phyloP scores from a whole-genome alignment of 2,888 invertebrate genomes.

The Lasioglossum calceatum region DNA sequence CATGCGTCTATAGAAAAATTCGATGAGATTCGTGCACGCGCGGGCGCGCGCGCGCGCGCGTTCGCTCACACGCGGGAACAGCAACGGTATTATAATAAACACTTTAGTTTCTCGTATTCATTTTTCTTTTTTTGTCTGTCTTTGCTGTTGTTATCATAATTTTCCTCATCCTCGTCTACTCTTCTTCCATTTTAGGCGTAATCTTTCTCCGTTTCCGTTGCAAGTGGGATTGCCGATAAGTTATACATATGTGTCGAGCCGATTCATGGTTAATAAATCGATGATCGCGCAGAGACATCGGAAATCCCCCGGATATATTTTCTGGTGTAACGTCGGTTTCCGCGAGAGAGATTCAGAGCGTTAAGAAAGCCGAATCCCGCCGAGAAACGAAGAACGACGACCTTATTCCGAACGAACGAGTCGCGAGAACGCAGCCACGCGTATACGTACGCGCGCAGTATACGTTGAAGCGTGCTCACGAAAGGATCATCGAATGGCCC shows the following conservation, averaged over 20 bases:
- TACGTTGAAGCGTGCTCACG: slow-evolving; percentile 58
- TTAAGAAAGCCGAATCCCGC: slow-evolving; percentile 47
- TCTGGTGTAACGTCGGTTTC: not conserved
- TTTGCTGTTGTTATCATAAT: not conserved
- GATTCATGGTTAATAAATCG: slow-evolving; percentile 28
- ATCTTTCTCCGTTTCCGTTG: slow-evolving; percentile 38
- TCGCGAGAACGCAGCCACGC: slow-evolving; percentile 60
- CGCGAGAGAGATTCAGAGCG: slow-evolving; percentile 26
- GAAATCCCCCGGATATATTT: slow-evolving; percentile 21
- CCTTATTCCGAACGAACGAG: slow-evolving; percentile 60
- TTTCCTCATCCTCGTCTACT: not conserved
- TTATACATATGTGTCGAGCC: slow-evolving; percentile 4
- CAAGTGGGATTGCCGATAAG: slow-evolving; percentile 18
- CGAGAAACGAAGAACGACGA: slow-evolving; percentile 64
- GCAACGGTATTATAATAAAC: slow-evolving; percentile 28
- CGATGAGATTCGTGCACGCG: slow-evolving; percentile 15
- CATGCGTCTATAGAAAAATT: slow-evolving; percentile 32
- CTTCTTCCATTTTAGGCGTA: slow-evolving; percentile 30
- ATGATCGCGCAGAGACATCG: slow-evolving; percentile 41
- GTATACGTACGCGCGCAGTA: slow-evolving; percentile 14
- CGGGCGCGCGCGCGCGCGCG: slow-evolving; percentile 10
- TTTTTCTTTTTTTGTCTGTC: not conserved
- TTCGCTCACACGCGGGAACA: slow-evolving; percentile 23
- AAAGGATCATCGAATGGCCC: slow-evolving; percentile 66
- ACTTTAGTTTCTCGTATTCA: slow-evolving; percentile 2